These are phyloP conservation scores for Eubucco bourcierii DNA, from an alignment of 2,113 vertebrate species.

Conservation along the genomic window DNA sequence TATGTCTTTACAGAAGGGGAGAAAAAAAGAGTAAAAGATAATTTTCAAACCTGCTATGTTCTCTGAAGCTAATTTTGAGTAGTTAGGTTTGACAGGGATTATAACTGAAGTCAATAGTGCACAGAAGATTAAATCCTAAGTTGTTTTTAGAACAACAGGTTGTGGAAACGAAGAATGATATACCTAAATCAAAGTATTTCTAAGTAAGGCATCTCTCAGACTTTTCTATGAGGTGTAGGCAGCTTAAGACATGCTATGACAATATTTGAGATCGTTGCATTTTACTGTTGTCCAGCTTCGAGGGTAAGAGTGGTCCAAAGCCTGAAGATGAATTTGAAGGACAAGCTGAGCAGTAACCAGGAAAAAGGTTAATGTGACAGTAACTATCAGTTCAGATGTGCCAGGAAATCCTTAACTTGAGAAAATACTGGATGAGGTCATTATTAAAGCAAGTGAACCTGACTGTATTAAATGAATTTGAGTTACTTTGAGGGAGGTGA, in stretches of 20 bases:
- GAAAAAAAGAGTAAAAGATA: not conserved
- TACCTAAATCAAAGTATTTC: conserved; percentile 26
- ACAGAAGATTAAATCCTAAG: conserved; percentile 48
- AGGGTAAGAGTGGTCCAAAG: not conserved
- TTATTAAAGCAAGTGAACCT: not conserved
- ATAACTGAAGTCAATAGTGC: conserved; percentile 37
- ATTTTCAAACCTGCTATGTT: not conserved
- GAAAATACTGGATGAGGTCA: not conserved
- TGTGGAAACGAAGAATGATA: conserved; percentile 28
- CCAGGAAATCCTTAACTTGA: not conserved
- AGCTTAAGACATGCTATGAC: not conserved
- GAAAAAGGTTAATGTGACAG: not conserved
- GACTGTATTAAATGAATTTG: not conserved
- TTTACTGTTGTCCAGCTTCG: conserved; percentile 6
- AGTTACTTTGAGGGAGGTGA: no score
- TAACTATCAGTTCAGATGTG: not conserved
- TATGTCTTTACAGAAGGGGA: not conserved
- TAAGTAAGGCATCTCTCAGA: conserved; percentile 1
- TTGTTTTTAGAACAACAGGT: not conserved
- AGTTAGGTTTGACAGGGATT: not conserved
- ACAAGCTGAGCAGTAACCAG: not conserved
- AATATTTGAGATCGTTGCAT: not conserved
- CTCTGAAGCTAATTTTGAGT: conserved; percentile 16
- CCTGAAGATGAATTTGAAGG: not conserved
- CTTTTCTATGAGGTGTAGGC: conserved; percentile 15